Percentiles rank a stretch among this genome's conserved stretches.
phyloP scores from a whole-genome alignment of 2,888 invertebrate species.

The Buathra laborator region DNA sequence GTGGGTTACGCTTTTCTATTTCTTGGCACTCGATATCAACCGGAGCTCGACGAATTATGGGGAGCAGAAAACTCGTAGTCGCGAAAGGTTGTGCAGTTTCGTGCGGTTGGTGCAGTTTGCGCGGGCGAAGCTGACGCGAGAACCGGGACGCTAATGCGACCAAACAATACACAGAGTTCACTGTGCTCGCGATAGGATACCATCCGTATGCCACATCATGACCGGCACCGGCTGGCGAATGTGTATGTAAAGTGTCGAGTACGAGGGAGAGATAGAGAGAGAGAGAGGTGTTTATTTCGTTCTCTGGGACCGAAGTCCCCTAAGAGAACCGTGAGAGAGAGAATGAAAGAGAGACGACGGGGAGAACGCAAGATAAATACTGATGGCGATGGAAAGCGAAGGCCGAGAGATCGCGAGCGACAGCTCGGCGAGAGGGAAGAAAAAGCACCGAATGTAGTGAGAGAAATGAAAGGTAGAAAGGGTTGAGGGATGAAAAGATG shows the following conservation, averaged over 20 bases:
- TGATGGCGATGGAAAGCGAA: conserved; percentile 64
- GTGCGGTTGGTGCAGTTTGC: neutral
- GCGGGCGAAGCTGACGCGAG: neutral
- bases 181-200: neutral
- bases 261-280: conserved; percentile 18
- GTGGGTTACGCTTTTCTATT: too few species aligned
- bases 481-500: conserved; percentile 29
- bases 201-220: neutral
- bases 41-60: too few species aligned
- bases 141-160: conserved; percentile 30
- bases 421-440: conserved; percentile 60
- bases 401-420: conserved; percentile 66
- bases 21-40: too few species aligned
- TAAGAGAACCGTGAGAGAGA: conserved; percentile 19
- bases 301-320: too few species aligned
- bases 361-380: conserved; percentile 66
- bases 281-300: neutral
- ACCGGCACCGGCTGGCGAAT: conserved; percentile 4
- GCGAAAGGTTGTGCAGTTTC: neutral
- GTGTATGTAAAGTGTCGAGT: neutral
- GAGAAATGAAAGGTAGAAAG: conserved; percentile 32
- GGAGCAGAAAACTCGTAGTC: neutral
- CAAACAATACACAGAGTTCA: conserved; percentile 36
- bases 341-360: conserved; percentile 61
- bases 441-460: conserved; percentile 34